These are phyloP conservation scores for Heterohyrax brucei DNA, from an alignment of 2,797 vertebrate species.

Conservation along the genomic window DNA sequence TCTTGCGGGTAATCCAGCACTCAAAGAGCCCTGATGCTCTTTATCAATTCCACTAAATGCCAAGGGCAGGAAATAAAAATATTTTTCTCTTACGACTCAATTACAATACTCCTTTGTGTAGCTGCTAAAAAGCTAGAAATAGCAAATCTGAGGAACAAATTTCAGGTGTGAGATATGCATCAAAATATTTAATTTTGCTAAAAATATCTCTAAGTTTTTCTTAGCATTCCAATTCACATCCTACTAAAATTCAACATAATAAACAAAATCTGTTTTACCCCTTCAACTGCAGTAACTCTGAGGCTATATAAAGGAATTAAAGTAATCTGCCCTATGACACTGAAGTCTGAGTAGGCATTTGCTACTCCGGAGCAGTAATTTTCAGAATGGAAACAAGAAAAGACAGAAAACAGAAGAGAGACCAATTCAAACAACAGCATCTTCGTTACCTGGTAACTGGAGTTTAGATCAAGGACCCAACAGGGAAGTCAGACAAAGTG, in stretches of 20 bases:
- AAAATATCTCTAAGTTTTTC: conserved; percentile 75
- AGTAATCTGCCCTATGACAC: neutral
- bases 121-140: conserved; percentile 74
- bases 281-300: neutral
- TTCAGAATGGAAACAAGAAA: conserved; percentile 57
- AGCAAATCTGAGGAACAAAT: conserved; percentile 69
- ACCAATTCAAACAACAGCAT: neutral
- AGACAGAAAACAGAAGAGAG: neutral
- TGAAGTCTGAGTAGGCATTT: neutral
- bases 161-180: conserved; percentile 79
- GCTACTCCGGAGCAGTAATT: neutral
- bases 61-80: conserved; percentile 79
- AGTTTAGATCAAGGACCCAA: conserved; percentile 48
- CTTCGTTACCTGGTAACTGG: conserved; percentile 9
- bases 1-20: conserved; percentile 46
- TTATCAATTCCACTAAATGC: conserved; percentile 72
- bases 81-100: conserved; percentile 80
- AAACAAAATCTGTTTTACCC: conserved; percentile 1
- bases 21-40: conserved; percentile 73
- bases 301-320: neutral
- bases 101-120: conserved; percentile 83
- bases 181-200: conserved; percentile 81
- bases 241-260: neutral
- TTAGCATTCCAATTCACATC: conserved; percentile 60
- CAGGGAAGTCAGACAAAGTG: neutral